Evolutionary conservation across 2,888 invertebrate genomes (phyloP), one percentile per base, ranked within the genome.

Genomic region (Tenthredo amoena): DNA sequence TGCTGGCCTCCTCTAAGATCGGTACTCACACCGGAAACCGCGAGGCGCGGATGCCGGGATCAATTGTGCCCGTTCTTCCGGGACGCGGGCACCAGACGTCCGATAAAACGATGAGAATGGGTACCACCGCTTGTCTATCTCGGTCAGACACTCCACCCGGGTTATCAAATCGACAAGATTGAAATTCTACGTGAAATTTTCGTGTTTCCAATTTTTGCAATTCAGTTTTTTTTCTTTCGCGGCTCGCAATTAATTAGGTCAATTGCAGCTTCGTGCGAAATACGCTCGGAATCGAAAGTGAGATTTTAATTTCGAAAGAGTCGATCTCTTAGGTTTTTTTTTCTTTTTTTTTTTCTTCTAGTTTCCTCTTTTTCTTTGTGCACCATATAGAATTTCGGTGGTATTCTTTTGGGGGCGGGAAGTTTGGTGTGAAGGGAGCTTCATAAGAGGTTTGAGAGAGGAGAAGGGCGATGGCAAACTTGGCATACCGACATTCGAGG

Each of bases 1-100:
- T 81, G 81, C 81, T 62, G 21, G 5, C 68, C 68, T 31, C 21
- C 81, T 21, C 40, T 81, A 81, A 58, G 62, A 81, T 81, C 81
- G 62, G 37, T 50, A 50, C 21, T 62, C 12, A 37, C 10, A 81
- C 81, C 81, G 81, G 81, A 81, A 81, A 34, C 81, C 81, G 81
- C 62, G 81, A 81, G 55, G n/a, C 31, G 77, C 77, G 77, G 77
- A 77, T 77, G 77, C 77, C 31, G 34, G 62, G 62, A 81, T 81
- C 81, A 81, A 81, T 81, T 81, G 81, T 81, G 62, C 34, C 6
- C 62, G 40, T 81, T 81, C 81, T 81, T 81, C 81, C 81, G 81
- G 81, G 77, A 77, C 58, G 40, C 58, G 31, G 21, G 21, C 12
- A 47, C 26, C 55, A 77, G 18, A 77, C 47, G 31, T 34, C 47